phyloP scores from a whole-genome alignment of 2,797 vertebrate genomes.

The Leptodactylus fallax region DNA sequence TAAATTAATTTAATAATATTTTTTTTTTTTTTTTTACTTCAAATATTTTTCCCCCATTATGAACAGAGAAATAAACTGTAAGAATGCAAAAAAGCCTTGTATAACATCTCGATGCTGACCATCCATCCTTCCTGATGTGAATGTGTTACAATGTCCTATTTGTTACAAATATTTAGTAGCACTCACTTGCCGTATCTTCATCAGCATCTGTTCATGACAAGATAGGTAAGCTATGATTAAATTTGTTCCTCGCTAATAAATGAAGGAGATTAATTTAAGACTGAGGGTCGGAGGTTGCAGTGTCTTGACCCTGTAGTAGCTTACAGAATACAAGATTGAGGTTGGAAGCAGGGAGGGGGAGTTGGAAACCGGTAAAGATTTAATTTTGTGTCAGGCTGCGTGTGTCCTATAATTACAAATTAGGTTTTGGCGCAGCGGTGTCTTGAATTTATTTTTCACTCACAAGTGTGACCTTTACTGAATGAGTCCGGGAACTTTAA shows the following conservation, averaged over 20 bases:
- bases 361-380: constrained; percentile 8
- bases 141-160: background rate
- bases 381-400: constrained; percentile 29
- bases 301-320: constrained; percentile 18
- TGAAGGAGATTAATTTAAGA: constrained; percentile 45
- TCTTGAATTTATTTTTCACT: background rate
- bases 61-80: background rate
- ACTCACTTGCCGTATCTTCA: background rate
- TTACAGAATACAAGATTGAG: background rate
- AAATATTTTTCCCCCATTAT: background rate
- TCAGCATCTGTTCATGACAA: background rate
- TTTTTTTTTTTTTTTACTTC: background rate
- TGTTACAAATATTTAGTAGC: background rate
- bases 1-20: background rate
- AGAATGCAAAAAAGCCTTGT: background rate
- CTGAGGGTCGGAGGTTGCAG: constrained; percentile 20
- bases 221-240: constrained; percentile 18
- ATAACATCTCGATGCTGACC: too few species aligned
- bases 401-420: constrained; percentile 44
- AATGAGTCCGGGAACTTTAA: too few species aligned
- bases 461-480: background rate
- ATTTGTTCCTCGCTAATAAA: constrained; percentile 44
- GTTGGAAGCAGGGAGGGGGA: background rate
- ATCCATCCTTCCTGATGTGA: too few species aligned
- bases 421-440: constrained; percentile 34